phyloP scores from a whole-genome alignment of 2,113 vertebrate species.

The Halichoeres trimaculatus region DNA sequence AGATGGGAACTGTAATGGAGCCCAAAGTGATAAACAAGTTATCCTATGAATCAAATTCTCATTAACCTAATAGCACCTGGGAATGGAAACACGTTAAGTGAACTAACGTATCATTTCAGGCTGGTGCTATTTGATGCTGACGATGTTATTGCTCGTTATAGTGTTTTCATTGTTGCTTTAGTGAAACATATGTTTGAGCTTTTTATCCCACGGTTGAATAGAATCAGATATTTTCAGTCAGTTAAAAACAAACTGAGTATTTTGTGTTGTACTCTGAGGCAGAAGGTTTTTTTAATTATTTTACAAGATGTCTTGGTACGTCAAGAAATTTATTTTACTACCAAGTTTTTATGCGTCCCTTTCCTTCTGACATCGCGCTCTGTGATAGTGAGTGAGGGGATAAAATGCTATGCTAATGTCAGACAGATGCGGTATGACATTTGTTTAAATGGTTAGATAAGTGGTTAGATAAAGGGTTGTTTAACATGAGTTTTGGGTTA shows the following conservation, averaged over 20 bases:
- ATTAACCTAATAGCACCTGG: conserved; percentile 50
- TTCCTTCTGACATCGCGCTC: not conserved
- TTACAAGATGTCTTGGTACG: conserved; percentile 7
- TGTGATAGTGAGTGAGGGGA: not conserved
- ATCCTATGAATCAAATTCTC: conserved; percentile 48
- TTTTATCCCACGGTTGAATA: not conserved
- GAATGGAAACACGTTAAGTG: conserved; percentile 22
- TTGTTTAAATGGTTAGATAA: too few relatives aligned
- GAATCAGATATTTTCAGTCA: conserved; percentile 3
- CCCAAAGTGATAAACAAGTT: conserved; percentile 45
- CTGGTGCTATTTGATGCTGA: not conserved
- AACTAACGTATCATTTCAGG: not conserved
- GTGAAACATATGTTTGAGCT: not conserved
- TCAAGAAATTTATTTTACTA: not conserved
- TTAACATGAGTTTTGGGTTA: too few relatives aligned
- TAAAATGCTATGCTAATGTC: too few relatives aligned
- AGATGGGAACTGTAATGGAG: conserved; percentile 23
- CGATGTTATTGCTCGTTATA: conserved; percentile 7
- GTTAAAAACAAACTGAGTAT: conserved; percentile 2
- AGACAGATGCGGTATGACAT: too few relatives aligned
- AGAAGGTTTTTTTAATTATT: not conserved
- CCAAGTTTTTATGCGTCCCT: too few relatives aligned
- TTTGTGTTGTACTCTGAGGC: too few relatives aligned
- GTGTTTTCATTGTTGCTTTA: conserved; percentile 10
- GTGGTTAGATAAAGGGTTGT: too few relatives aligned